A percentile compares a stretch with the other conserved stretches of the same genome.
phyloP scores from a whole-genome alignment of 2,888 invertebrate genomes.

The Leptura quadrifasciata region DNA sequence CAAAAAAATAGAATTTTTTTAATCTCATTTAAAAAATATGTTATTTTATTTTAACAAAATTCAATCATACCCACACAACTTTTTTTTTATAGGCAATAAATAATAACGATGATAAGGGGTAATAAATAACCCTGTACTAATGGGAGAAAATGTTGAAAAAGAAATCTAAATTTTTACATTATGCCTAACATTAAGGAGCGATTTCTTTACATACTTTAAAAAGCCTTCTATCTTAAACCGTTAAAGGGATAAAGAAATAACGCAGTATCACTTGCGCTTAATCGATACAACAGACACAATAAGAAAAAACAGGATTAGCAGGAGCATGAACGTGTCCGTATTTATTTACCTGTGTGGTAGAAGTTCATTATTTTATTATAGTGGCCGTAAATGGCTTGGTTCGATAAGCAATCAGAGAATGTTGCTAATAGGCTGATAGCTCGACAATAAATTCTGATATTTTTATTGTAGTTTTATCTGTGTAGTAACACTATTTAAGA shows the following conservation, averaged over 20 bases:
- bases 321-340: neutral
- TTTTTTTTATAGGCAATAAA: too few species aligned
- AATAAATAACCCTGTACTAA: too few species aligned
- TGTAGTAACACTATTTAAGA: neutral
- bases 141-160: too few species aligned
- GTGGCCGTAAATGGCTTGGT: neutral
- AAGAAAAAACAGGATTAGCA: slow-evolving; percentile 2
- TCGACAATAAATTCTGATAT: neutral
- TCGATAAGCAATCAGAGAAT: neutral
- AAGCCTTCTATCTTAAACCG: neutral
- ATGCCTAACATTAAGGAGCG: neutral
- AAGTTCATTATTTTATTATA: neutral
- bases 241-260: neutral
- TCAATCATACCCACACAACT: too few species aligned
- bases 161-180: too few species aligned
- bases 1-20: too few species aligned
- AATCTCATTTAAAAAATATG: too few species aligned
- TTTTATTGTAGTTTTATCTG: neutral
- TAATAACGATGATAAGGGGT: too few species aligned
- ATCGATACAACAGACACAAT: neutral
- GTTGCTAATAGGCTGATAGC: neutral
- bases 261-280: neutral
- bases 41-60: too few species aligned
- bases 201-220: neutral
- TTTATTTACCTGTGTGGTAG: neutral